Conservation (phyloP, 2,888 invertebrate species). For the Mythimna vitellina region DNA sequence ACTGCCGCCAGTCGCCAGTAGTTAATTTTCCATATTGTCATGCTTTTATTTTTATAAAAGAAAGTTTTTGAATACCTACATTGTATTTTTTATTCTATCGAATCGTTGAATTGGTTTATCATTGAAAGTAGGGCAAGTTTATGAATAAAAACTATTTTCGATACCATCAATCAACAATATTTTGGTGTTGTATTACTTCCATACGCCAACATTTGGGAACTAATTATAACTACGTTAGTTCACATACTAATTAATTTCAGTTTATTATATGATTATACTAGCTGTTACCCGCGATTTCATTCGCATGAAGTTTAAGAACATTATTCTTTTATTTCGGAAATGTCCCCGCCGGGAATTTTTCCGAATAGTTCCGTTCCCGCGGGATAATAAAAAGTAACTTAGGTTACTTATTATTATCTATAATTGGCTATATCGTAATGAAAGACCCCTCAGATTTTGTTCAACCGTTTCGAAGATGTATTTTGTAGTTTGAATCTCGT, state of each 20-base stretch:
- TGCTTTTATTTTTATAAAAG: slow-evolving; percentile 15
- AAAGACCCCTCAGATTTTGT: too few relatives aligned
- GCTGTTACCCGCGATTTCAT: too few relatives aligned
- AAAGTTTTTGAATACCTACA: slow-evolving; percentile 3
- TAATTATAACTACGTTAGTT: slow-evolving; percentile 5
- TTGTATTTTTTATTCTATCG: slow-evolving; percentile 3
- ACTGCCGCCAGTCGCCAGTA: background rate
- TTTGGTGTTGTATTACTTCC: background rate
- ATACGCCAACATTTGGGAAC: background rate
- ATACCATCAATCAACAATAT: background rate
- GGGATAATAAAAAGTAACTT: too few relatives aligned
- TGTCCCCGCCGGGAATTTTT: too few relatives aligned
- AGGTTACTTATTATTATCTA: too few relatives aligned
- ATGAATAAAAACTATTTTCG: slow-evolving; percentile 2
- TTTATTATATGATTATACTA: slow-evolving; percentile 24
- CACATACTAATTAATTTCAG: slow-evolving; percentile 2
- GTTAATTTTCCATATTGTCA: slow-evolving; percentile 13
- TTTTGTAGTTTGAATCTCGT: too few relatives aligned
- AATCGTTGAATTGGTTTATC: background rate
- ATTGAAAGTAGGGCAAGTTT: background rate
- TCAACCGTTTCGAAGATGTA: too few relatives aligned
- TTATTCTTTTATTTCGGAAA: too few relatives aligned
- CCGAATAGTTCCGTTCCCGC: too few relatives aligned
- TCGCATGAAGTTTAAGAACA: too few relatives aligned
- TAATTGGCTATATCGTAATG: too few relatives aligned